phyloP scores from a whole-genome alignment of 2,888 invertebrate species.

The Uropetala carovei region DNA sequence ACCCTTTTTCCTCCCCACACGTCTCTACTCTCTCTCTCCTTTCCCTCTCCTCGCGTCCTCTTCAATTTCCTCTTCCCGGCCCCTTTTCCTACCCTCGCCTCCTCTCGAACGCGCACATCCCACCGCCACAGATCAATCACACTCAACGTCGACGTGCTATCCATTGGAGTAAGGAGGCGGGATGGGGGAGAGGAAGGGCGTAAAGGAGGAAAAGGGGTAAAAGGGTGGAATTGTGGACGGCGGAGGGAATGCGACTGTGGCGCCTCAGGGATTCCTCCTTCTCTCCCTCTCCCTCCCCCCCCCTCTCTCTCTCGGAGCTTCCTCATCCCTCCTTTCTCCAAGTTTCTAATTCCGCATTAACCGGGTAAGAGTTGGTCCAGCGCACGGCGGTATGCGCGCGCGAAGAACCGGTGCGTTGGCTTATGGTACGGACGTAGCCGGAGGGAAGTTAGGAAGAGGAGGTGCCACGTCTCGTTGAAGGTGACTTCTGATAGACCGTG shows the following conservation, averaged over 20 bases:
- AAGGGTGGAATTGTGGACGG: background rate
- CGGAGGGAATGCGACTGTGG: background rate
- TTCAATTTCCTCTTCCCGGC: background rate
- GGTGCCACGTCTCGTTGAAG: background rate
- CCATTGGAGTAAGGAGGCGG: background rate
- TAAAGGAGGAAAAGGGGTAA: background rate
- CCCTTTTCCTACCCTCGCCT: background rate
- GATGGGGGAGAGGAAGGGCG: background rate
- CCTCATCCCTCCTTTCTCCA: no score
- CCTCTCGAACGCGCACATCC: background rate
- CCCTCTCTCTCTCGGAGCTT: no score
- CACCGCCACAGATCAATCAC: conserved; percentile 26
- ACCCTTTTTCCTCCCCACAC: background rate
- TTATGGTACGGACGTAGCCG: no score
- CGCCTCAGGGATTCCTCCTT: no score
- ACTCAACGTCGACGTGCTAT: background rate
- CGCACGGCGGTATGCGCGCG: no score
- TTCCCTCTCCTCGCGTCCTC: background rate
- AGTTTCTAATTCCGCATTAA: no score
- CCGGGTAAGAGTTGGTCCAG: no score
- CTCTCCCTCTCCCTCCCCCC: no score
- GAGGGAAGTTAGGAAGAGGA: background rate
- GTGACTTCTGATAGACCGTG: background rate
- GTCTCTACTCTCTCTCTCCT: background rate
- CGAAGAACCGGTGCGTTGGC: no score